Evolutionary conservation across 1,140 invertebrate genomes (phyloP), one percentile per base, ranked within the genome.

Genomic region (Hycleus phaleratus): DNA sequence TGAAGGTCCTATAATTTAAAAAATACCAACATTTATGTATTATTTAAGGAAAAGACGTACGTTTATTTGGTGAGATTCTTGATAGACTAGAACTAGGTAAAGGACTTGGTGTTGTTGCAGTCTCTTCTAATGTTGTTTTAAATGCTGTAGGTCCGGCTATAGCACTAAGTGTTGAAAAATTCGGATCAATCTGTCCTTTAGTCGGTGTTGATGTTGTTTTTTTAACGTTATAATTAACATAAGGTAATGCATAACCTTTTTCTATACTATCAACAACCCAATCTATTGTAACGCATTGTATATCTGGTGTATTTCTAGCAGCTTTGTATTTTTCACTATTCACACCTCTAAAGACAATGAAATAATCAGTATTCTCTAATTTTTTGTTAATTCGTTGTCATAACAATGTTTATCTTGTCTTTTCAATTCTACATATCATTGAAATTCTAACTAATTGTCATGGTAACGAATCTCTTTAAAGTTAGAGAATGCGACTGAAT

Each of bases 251-350:
- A 61, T 84, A 87, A 0, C 90, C 89, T 26, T 80, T 79, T 44
- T 82, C 75, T 0, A 88, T 75, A 46, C 88, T 91, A 24, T 92
- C 86, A 58, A 80, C 81, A 38, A 95, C 75, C 92, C 93, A 96
- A 10, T 85, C 75, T 0, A 63, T 39, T 82, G 79, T 49, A 73
- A 78, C 1, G 92, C 79, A 70, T 86, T 88, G 38, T 82, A 81
- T 63, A 90, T 87, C 55, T 83, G 82, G 73, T 85, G 90, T 62
- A 84, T 81, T 63, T 46, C 82, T 71, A 0, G 91, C 92, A 64
- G 83, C 87, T 63, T 85, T 86, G 68, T 87, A 86, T 71, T 96
- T 96, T 10, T 90, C 84, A 55, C 90, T 90, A 56, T 82, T 78
- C 2, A 85, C 67, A 11, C 78, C 76, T n/a, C 79, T 18, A 18